Percentiles rank a stretch among this genome's conserved stretches.
Evolutionary conservation across 64 coral and sea anemone genomes (phyloP).

Genomic region (Astreopora myriophthalma): DNA sequence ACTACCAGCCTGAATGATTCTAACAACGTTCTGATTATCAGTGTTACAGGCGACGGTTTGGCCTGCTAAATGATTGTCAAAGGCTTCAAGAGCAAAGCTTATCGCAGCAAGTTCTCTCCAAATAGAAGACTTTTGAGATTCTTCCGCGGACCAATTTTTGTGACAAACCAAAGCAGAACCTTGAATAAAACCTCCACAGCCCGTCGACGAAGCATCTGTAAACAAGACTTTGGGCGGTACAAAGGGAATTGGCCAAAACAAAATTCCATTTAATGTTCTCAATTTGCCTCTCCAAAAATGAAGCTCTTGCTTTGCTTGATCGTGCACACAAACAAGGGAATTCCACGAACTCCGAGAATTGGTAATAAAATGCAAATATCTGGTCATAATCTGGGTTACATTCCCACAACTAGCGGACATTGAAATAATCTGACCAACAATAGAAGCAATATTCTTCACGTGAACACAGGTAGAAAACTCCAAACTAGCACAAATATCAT

Average conservation of each 20-base stretch:
- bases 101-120: conserved; percentile 24
- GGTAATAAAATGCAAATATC: no score
- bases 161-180: neutral
- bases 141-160: neutral
- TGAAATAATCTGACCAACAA: no score
- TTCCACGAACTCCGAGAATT: no score
- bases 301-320: neutral
- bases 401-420: no score
- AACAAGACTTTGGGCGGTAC: no score
- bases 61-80: neutral
- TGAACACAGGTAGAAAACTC: no score
- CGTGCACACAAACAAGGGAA: no score
- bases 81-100: neutral
- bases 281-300: neutral
- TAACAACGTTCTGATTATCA: neutral
- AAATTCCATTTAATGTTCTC: neutral
- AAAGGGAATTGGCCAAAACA: neutral
- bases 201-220: neutral
- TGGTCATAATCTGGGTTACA: no score
- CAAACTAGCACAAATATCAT: no score
- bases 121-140: conserved; percentile 22
- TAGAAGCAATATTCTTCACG: no score
- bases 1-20: conserved; percentile 10
- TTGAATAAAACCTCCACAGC: neutral
- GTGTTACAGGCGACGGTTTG: conserved; percentile 9